Base-by-base conservation (phyloP, 2,797 vertebrate genomes). In the Uromys caudimaculatus region DNA sequence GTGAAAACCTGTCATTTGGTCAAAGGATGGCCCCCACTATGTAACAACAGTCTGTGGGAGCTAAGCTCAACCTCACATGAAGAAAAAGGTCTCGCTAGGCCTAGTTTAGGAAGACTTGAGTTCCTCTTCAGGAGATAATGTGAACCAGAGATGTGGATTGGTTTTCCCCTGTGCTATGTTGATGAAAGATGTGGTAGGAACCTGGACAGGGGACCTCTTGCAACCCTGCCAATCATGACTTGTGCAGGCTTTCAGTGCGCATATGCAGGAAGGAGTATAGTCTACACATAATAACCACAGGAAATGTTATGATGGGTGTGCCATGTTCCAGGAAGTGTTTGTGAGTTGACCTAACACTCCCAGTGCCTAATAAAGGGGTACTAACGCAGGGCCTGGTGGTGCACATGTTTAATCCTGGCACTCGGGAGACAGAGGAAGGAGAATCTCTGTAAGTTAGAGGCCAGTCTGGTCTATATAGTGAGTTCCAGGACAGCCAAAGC, bases 221-320 rank as follows among this genome's bases (percentile, higher is more conserved):
- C 52, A 58, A 35, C 7, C 35, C 56, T 24, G 0, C 35, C 6
- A 64, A 58, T 76, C 12, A 11, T 3, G 35, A 87, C 98, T 97
- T 96, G 95, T 44, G 91, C 96, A 96, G 96, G 93, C 94, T 97
- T 97, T 93, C 97, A 90, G 90, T 62, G 75, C 93, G 95, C 89
- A 97, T 69, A 84, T 73, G 97, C 96, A 60, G 17, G 76, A 97
- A 97, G 95, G 89, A 97, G 93, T 86, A 84, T 16, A 78, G 87
- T 91, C 50, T 11, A 58, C 29, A 75, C 21, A 69, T 32, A 56
- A 69, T 4, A 29, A 71, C 0, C 38, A 79, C 1, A 27, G 73
- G 41, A 32, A 41, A 62, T 47, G 47, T 27, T 27, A n/a, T 4
- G 3, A 27, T 56, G 38, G 54, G 17, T 73, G 13, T 8, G 5